These are phyloP conservation scores for Acipenser transmontanus DNA, from an alignment of 2,797 vertebrate species.

Conservation along the genomic window DNA sequence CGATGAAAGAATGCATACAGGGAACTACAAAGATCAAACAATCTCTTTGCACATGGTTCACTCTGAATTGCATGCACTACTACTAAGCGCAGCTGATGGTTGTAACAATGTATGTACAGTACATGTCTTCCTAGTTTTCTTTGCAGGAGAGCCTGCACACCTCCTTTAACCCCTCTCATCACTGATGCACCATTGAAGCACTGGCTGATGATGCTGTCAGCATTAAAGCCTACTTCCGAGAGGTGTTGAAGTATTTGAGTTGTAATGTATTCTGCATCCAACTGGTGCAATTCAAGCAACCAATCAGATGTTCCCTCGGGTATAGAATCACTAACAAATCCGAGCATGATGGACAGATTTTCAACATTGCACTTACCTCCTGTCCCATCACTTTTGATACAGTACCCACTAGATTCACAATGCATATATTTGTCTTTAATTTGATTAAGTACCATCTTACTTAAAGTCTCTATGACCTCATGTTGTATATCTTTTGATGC, in stretches of 20 bases:
- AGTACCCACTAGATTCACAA: not conserved
- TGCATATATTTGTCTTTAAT: constrained; percentile 1
- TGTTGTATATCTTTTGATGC: constrained; percentile 7
- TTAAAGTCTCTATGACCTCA: constrained; percentile 6
- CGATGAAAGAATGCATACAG: not conserved
- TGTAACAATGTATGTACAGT: constrained; percentile 1
- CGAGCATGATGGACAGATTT: constrained; percentile 9
- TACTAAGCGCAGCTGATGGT: not conserved
- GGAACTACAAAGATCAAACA: not conserved
- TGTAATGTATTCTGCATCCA: constrained; percentile 9
- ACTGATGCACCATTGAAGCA: constrained; percentile 12
- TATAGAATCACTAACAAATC: constrained; percentile 9
- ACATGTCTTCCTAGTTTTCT: not conserved
- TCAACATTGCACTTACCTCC: constrained; percentile 2
- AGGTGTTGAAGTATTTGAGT: not conserved
- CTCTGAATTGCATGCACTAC: constrained; percentile 2
- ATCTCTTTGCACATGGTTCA: not conserved
- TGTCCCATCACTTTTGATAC: constrained; percentile 11
- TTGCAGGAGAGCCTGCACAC: constrained; percentile 1
- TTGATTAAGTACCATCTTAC: not conserved
- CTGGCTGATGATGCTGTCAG: constrained; percentile 4
- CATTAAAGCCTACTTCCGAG: not conserved
- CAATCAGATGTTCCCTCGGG: constrained; percentile 7
- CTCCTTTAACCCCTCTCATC: constrained; percentile 3
- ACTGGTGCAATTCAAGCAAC: constrained; percentile 7